These are phyloP conservation scores for Spilosoma lubricipeda DNA, from an alignment of 2,888 invertebrate genomes.

Conservation along the genomic window DNA sequence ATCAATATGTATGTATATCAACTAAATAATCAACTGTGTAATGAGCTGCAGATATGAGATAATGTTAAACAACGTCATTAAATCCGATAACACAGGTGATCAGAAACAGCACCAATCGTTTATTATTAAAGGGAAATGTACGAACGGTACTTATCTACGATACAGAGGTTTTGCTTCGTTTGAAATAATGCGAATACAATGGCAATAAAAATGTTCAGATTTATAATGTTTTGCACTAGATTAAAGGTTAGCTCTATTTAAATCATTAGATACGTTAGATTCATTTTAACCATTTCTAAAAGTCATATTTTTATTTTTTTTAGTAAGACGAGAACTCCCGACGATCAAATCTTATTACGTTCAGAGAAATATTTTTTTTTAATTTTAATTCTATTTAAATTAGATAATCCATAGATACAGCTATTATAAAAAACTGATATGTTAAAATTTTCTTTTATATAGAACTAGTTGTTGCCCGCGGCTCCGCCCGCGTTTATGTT, in stretches of 20 bases:
- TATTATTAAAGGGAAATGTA: slow-evolving; percentile 44
- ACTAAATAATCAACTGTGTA: slow-evolving; percentile 69
- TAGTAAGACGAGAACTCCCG: no score
- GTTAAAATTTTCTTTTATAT: no score
- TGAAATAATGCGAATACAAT: slow-evolving; percentile 12
- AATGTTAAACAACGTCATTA: slow-evolving; percentile 72
- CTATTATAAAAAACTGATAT: no score
- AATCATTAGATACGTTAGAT: not conserved
- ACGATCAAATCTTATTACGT: no score
- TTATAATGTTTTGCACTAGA: not conserved
- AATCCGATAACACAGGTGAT: slow-evolving; percentile 70
- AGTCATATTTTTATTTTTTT: no score
- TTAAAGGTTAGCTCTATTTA: not conserved
- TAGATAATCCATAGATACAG: no score
- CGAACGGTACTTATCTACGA: slow-evolving; percentile 42
- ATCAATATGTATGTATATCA: slow-evolving; percentile 51
- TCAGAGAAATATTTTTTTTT: no score
- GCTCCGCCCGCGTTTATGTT: no score
- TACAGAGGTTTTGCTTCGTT: slow-evolving; percentile 32
- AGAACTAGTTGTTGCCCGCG: no score
- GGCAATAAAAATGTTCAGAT: not conserved
- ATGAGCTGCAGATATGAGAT: slow-evolving; percentile 76
- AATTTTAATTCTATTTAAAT: no score
- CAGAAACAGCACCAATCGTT: slow-evolving; percentile 52
- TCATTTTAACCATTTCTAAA: not conserved